phyloP scores from a whole-genome alignment of 2,113 vertebrate species.

The Dromaius novaehollandiae region DNA sequence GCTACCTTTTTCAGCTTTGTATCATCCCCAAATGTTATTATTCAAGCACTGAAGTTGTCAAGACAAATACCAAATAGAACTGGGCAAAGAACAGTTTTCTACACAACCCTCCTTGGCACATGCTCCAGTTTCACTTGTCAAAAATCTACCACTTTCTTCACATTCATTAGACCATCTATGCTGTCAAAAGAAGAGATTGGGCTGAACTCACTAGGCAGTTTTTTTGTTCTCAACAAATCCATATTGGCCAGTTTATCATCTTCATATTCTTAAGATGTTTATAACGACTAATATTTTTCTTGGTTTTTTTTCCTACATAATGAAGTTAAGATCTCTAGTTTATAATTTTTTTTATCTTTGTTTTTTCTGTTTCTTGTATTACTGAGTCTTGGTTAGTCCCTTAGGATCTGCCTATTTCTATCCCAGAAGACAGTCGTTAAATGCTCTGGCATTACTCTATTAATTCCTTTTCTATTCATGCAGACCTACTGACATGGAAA shows the following conservation, averaged over 20 bases:
- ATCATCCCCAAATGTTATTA: background rate
- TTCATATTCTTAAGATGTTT: background rate
- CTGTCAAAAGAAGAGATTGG: background rate
- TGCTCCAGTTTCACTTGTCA: background rate
- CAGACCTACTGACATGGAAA: background rate
- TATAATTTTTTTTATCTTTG: background rate
- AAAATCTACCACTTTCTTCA: conserved; percentile 32
- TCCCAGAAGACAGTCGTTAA: background rate
- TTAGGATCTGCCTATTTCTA: background rate
- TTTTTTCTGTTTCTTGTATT: background rate
- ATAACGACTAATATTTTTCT: background rate
- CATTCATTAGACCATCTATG: background rate
- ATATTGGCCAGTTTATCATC: background rate
- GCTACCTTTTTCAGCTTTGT: background rate
- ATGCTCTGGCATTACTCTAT: background rate
- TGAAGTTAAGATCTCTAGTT: background rate
- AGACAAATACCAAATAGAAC: background rate
- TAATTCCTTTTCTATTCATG: background rate
- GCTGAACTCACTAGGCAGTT: background rate
- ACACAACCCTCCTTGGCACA: background rate
- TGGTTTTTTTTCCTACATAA: background rate
- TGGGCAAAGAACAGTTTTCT: background rate
- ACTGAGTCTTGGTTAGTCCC: background rate
- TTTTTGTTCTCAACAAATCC: conserved; percentile 5
- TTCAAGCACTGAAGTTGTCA: background rate